Conservation (phyloP, 1,140 invertebrate species). For the Harpegnathos saltator region DNA sequence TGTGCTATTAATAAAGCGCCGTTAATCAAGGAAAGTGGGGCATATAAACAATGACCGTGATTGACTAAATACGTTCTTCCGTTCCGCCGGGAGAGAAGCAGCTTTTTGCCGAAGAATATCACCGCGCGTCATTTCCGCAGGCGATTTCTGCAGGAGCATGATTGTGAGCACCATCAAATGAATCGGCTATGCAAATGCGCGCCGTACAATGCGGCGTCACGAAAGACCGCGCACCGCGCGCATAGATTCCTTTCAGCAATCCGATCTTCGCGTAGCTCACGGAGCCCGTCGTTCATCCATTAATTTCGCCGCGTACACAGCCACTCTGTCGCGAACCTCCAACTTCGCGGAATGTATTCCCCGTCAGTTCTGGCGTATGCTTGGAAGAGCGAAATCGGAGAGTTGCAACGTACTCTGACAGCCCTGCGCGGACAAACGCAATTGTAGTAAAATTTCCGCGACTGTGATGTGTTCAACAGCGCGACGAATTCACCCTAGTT, state of each 20-base stretch:
- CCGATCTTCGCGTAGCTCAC: conserved; percentile 39
- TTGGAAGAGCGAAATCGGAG: conserved; percentile 45
- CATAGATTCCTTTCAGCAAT: conserved; percentile 23
- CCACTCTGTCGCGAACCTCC: not conserved
- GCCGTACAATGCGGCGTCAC: not conserved
- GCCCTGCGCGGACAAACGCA: conserved; percentile 32
- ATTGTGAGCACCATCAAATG: not conserved
- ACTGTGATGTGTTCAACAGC: conserved; percentile 22
- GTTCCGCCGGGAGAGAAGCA: too few relatives aligned
- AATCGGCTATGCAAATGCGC: not conserved
- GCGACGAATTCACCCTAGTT: conserved; percentile 22
- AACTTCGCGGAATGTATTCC: conserved; percentile 40
- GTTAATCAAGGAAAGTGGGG: too few relatives aligned
- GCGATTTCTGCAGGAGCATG: too few relatives aligned
- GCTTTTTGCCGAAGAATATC: too few relatives aligned
- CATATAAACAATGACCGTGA: too few relatives aligned
- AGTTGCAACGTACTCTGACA: conserved; percentile 17
- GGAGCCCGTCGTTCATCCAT: conserved; percentile 40
- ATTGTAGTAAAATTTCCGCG: conserved; percentile 49
- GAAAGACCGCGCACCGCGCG: conserved; percentile 13
- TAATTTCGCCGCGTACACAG: conserved; percentile 12
- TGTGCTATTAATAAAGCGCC: not conserved
- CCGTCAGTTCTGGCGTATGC: conserved; percentile 37
- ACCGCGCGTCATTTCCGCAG: too few relatives aligned
- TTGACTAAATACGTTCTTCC: too few relatives aligned